Conservation (phyloP, 2,888 invertebrate genomes). For the Temnothorax unifasciatus region DNA sequence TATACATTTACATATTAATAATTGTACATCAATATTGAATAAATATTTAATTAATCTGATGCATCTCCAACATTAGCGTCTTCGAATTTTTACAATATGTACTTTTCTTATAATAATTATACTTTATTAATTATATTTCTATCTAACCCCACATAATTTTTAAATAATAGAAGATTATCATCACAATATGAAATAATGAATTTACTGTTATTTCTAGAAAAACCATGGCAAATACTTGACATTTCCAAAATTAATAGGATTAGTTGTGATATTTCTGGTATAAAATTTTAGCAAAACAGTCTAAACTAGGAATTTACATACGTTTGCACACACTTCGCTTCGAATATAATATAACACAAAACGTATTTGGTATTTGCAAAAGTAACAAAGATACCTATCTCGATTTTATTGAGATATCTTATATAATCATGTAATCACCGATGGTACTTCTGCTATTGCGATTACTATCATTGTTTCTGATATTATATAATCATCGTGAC, state of each 20-base stretch:
- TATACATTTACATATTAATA: slow-evolving; percentile 26
- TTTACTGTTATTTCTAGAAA: neutral
- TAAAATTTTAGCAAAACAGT: neutral
- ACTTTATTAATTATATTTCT: neutral
- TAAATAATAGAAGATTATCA: neutral
- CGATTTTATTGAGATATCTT: slow-evolving; percentile 45
- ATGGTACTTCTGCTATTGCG: slow-evolving; percentile 10
- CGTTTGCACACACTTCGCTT: neutral
- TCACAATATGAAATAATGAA: neutral
- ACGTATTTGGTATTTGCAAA: neutral
- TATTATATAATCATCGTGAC: slow-evolving; percentile 54
- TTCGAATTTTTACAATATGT: neutral
- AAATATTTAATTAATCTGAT: neutral
- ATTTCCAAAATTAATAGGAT: neutral
- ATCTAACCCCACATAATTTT: neutral
- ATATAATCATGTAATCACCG: slow-evolving; percentile 34
- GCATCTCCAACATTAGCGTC: neutral
- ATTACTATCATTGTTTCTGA: slow-evolving; percentile 47
- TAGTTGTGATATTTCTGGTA: neutral
- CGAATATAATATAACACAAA: neutral
- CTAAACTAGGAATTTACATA: neutral
- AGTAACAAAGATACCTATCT: slow-evolving; percentile 7
- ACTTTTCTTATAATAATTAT: neutral
- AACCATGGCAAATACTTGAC: neutral
- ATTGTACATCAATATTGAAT: slow-evolving; percentile 7